These are phyloP conservation scores for Coreius guichenoti DNA, from an alignment of 2,797 vertebrate species.

Conservation along the genomic window DNA sequence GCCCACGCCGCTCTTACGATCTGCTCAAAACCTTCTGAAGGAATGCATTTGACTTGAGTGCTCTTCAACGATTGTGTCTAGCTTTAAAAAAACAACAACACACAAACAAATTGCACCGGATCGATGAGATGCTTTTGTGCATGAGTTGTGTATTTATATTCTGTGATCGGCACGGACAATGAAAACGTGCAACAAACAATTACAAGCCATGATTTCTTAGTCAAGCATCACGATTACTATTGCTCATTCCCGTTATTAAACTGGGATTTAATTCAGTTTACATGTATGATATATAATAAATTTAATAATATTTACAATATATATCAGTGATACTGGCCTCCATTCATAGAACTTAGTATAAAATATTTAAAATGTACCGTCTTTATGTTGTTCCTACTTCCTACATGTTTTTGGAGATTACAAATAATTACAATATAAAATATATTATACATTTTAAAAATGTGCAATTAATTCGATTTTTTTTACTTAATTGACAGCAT, in stretches of 20 bases:
- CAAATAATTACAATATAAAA: background rate
- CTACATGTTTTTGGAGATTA: background rate
- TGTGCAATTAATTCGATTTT: too few relatives aligned
- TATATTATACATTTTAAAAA: background rate
- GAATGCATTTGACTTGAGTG: conserved; percentile 5
- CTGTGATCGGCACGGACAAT: background rate
- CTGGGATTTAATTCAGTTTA: background rate
- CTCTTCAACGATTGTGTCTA: background rate
- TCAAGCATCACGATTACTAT: background rate
- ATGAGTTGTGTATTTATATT: background rate
- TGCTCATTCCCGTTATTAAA: background rate
- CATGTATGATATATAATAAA: background rate
- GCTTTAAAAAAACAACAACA: background rate
- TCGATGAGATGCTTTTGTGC: conserved; percentile 10
- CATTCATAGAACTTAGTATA: background rate
- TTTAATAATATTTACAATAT: background rate
- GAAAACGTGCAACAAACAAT: background rate
- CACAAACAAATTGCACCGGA: background rate
- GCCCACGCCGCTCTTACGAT: background rate
- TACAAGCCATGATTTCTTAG: background rate
- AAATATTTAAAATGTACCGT: too few relatives aligned
- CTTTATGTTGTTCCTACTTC: background rate
- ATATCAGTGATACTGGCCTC: background rate
- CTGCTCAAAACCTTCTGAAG: conserved; percentile 2
- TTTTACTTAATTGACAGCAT: too few relatives aligned